Evolutionary conservation across 1,140 invertebrate species (phyloP), one percentile per base, ranked within the genome.

Genomic region (Ectropis grisescens): DNA sequence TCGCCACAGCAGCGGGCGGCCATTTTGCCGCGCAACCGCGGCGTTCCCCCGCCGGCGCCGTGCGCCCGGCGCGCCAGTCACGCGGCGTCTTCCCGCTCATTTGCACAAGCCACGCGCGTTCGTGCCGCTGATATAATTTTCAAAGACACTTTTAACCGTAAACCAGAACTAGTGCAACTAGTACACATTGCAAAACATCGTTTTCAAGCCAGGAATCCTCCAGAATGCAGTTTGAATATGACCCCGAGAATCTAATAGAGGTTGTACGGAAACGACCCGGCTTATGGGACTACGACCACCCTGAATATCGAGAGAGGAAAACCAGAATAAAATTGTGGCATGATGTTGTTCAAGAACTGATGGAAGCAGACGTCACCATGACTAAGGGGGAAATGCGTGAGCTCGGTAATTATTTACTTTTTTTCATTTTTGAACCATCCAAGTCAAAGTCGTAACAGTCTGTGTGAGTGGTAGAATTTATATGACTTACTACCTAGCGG

Each of bases 51-150:
- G 65, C 58, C n/a, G n/a, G n/a, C n/a, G n/a, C n/a, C n/a, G n/a
- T n/a, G n/a, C n/a, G n/a, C n/a, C n/a, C n/a, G 33, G 66, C 70
- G 60, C 69, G 68, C 60, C 70, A 80, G 75, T 80, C 69, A 64
- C 56, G 54, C 57, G 58, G 30, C 57, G 51, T 28, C 52, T 56
- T 61, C 68, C 41, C 57, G 62, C 54, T 47, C 55, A 59, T 51
- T 47, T 57, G 38, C 51, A 58, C 39, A 30, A 11, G 41, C 45
- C 39, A 19, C n/a, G n/a, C n/a, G n/a, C n/a, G n/a, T n/a, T n/a
- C n/a, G n/a, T n/a, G n/a, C n/a, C n/a, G n/a, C n/a, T n/a, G n/a
- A n/a, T n/a, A n/a, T n/a, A n/a, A n/a, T n/a, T n/a, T n/a, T n/a
- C n/a, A n/a, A n/a, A n/a, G n/a, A n/a, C n/a, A n/a, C n/a, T n/a